Conservation (phyloP, 35 echinoderm and acorn worm genomes). For the Eucidaris tribuloides region DNA sequence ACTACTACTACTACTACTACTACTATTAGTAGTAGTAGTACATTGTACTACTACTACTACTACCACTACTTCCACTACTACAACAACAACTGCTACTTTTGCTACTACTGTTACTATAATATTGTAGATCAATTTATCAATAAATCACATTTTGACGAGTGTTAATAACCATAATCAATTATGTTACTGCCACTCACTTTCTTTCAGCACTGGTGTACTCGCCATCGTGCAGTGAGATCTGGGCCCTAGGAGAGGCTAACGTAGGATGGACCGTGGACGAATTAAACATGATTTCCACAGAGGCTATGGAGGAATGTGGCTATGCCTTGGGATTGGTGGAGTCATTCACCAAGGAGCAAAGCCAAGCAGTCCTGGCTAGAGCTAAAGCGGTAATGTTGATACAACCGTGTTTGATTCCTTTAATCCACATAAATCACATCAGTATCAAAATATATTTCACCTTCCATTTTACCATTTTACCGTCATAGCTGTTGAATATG, state of each 20-base stretch:
- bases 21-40: no score
- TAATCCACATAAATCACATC: not conserved
- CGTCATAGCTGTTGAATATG: not conserved
- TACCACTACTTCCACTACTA: no score
- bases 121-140: no score
- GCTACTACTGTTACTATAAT: no score
- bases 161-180: no score
- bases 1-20: no score
- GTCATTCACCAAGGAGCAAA: constrained; percentile 8
- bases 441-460: not conserved
- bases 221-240: constrained; percentile 43
- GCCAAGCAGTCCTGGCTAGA: constrained; percentile 17
- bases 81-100: no score
- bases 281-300: not conserved
- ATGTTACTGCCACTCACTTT: no score
- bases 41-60: no score
- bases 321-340: constrained; percentile 20
- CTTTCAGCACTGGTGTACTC: not conserved
- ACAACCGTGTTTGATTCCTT: not conserved
- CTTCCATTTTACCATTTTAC: not conserved
- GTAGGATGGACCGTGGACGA: constrained; percentile 52
- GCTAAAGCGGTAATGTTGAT: constrained; percentile 23
- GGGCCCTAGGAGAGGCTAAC: constrained; percentile 27
- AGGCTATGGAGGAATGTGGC: constrained; percentile 27
- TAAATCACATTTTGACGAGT: no score